phyloP scores from a whole-genome alignment of 2,113 vertebrate species.

The Etia nguti region DNA sequence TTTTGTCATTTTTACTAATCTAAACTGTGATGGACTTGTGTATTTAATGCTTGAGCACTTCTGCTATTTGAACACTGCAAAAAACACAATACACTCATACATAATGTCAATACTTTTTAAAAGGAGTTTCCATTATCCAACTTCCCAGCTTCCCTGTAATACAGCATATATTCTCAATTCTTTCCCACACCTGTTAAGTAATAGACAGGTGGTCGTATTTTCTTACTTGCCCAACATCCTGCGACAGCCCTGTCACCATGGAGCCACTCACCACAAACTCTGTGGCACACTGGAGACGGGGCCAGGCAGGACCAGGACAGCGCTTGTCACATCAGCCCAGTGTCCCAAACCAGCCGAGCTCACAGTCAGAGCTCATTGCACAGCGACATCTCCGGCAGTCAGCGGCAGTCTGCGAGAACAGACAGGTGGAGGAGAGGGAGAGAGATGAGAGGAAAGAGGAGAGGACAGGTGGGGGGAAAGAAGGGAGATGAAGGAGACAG shows the following conservation, averaged over 20 bases:
- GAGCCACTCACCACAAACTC: slow-evolving; percentile 12
- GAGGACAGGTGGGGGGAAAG: background rate
- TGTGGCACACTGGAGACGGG: slow-evolving; percentile 33
- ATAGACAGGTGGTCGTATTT: slow-evolving; percentile 29
- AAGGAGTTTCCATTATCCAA: background rate
- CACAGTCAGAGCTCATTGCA: slow-evolving; percentile 57
- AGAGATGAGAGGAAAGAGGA: background rate
- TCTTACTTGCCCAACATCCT: background rate
- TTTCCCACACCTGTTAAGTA: slow-evolving; percentile 11
- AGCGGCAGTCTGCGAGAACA: slow-evolving; percentile 40
- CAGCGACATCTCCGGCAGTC: slow-evolving; percentile 47
- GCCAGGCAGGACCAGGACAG: slow-evolving; percentile 40
- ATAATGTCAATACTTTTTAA: background rate
- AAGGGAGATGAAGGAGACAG: background rate
- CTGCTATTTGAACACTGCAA: background rate
- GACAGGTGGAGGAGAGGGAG: slow-evolving; percentile 39
- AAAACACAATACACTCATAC: background rate
- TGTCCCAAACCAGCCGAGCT: slow-evolving; percentile 20
- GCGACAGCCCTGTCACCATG: slow-evolving; percentile 24
- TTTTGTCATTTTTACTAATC: background rate
- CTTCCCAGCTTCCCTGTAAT: background rate
- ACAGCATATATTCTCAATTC: background rate
- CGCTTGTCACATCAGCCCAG: slow-evolving; percentile 56
- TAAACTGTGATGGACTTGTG: background rate
- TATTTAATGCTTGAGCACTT: background rate